phyloP scores from a whole-genome alignment of 2,797 vertebrate genomes.

The Argentina silus region DNA sequence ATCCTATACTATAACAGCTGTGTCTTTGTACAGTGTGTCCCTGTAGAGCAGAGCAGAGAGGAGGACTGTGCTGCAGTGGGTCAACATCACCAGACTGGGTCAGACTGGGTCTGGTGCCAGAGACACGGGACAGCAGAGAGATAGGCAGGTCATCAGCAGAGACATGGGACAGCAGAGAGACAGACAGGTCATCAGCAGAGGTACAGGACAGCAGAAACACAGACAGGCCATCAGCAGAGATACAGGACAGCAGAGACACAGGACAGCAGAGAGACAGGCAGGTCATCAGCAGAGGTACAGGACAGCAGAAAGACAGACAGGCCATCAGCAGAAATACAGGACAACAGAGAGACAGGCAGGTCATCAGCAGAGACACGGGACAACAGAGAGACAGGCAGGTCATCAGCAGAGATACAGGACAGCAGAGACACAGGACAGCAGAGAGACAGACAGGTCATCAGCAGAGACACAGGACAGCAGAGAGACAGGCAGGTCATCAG shows the following conservation, averaged over 20 bases:
- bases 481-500: no score
- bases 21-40: not conserved
- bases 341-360: no score
- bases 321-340: no score
- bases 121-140: not conserved
- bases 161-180: not conserved
- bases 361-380: not conserved
- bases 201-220: not conserved
- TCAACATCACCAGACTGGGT: not conserved
- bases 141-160: not conserved
- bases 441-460: not conserved
- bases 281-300: not conserved
- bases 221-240: not conserved
- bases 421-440: not conserved
- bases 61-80: not conserved
- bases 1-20: not conserved
- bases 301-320: no score
- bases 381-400: not conserved
- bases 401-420: not conserved
- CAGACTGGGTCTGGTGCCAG: not conserved
- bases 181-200: not conserved
- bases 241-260: constrained; percentile 1
- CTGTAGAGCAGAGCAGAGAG: not conserved
- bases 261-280: constrained; percentile 16
- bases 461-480: no score